phyloP scores from a whole-genome alignment of 2,888 invertebrate genomes.

The Yponomeuta cagnagella region DNA sequence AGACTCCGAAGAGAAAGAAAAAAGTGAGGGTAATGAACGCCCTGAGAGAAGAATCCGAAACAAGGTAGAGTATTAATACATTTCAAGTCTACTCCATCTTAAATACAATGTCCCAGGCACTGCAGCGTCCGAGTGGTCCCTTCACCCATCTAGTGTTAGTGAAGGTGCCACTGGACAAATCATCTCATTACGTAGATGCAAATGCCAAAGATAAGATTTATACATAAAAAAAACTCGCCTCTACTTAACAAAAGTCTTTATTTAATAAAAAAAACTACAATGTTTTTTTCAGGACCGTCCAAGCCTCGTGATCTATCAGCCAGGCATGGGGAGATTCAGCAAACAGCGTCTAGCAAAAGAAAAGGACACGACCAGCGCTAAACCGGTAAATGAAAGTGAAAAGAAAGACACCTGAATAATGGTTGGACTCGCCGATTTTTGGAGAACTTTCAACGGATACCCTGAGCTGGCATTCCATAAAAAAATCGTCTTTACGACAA shows the following conservation, averaged over 20 bases:
- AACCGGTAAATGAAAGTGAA: slow-evolving; percentile 61
- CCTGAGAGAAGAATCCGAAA: slow-evolving; percentile 79
- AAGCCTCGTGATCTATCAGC: slow-evolving; percentile 91
- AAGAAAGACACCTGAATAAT: slow-evolving; percentile 69
- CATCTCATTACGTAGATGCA: too few species aligned
- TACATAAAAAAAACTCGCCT: too few species aligned
- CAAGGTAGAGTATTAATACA: slow-evolving; percentile 60
- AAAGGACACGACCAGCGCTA: slow-evolving; percentile 44
- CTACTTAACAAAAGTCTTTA: neutral
- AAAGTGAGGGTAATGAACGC: slow-evolving; percentile 69
- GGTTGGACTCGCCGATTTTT: slow-evolving; percentile 48
- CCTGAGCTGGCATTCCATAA: slow-evolving; percentile 61
- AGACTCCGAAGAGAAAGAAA: slow-evolving; percentile 71
- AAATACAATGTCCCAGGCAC: too few species aligned
- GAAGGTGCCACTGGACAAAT: too few species aligned
- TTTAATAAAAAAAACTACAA: neutral
- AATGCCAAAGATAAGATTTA: too few species aligned
- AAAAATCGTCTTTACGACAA: slow-evolving; percentile 45
- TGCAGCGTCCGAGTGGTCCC: too few species aligned
- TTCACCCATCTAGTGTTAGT: too few species aligned
- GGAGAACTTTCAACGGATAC: slow-evolving; percentile 71
- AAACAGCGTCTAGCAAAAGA: slow-evolving; percentile 77
- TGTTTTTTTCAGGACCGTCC: slow-evolving; percentile 82
- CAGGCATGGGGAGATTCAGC: slow-evolving; percentile 89
- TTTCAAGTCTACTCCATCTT: too few species aligned